A percentile compares a stretch with the other conserved stretches of the same genome.
Evolutionary conservation across 2,888 invertebrate species (phyloP).

Genomic region (Dimorphilus gyrociliatus): DNA sequence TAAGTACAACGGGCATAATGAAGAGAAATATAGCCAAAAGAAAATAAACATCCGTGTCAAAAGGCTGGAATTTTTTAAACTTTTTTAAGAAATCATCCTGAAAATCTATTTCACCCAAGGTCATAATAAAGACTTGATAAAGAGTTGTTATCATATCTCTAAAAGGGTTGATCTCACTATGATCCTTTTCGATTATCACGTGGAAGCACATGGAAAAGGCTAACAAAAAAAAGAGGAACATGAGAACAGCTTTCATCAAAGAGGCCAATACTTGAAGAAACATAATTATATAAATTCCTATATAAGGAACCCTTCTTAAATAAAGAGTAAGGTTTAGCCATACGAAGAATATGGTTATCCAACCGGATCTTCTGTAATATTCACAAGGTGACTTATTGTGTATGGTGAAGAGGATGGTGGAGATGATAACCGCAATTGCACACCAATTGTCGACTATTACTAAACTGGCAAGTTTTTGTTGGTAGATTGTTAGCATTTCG

Average conservation of each 20-base stretch:
- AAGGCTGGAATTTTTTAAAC: too few relatives aligned
- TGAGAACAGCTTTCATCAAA: slow-evolving; percentile 18
- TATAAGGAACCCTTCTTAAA: slow-evolving; percentile 13
- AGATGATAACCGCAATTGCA: slow-evolving; percentile 10
- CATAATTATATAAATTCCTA: slow-evolving; percentile 26
- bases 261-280: slow-evolving; percentile 21
- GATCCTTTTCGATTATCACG: too few relatives aligned
- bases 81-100: slow-evolving; percentile 17
- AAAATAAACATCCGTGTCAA: slow-evolving; percentile 16
- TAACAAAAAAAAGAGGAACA: slow-evolving; percentile 18
- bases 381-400: slow-evolving; percentile 17
- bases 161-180: too few relatives aligned
- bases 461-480: too few relatives aligned
- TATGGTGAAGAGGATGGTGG: slow-evolving; percentile 12
- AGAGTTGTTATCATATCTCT: slow-evolving; percentile 10
- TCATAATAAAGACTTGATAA: slow-evolving; percentile 22
- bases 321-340: slow-evolving; percentile 19
- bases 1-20: slow-evolving; percentile 24
- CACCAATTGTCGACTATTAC: slow-evolving; percentile 13
- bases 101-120: slow-evolving; percentile 24
- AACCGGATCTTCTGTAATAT: slow-evolving; percentile 20
- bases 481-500: too few relatives aligned
- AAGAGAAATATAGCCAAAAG: slow-evolving; percentile 20
- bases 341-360: slow-evolving; percentile 16
- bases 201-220: slow-evolving; percentile 21